A percentile compares a stretch with the other conserved stretches of the same genome.
phyloP scores from a whole-genome alignment of 2,113 vertebrate species.

The Dicaeum eximium region DNA sequence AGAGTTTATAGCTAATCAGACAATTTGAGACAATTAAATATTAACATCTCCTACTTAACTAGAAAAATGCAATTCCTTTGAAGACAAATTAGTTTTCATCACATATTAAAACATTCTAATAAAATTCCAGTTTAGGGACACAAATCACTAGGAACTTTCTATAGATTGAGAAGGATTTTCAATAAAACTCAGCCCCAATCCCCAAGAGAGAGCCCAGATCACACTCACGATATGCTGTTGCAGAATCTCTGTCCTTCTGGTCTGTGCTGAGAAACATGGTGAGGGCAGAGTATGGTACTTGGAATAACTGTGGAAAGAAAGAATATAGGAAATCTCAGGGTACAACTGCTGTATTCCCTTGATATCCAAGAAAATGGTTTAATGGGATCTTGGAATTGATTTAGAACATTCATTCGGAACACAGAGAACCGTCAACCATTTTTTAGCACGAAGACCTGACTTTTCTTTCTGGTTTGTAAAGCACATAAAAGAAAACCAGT shows the following conservation, averaged over 20 bases:
- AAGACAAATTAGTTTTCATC: background rate
- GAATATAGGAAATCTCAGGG: background rate
- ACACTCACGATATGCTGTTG: slow-evolving; percentile 90
- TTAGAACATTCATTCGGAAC: background rate
- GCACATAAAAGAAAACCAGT: background rate
- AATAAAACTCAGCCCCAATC: background rate
- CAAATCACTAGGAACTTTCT: background rate
- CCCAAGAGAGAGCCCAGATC: background rate
- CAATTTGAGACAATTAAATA: background rate
- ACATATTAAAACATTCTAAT: background rate
- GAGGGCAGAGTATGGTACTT: slow-evolving; percentile 93
- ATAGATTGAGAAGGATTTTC: background rate
- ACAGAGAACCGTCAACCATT: background rate
- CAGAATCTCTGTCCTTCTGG: slow-evolving; percentile 90
- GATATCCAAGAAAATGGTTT: background rate
- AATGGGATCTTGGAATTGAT: background rate
- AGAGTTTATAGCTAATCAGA: background rate
- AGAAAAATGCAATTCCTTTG: background rate
- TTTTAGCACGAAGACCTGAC: background rate
- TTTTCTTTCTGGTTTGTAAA: background rate
- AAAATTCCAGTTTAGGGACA: background rate
- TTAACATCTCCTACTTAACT: background rate
- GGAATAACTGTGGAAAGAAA: slow-evolving; percentile 81
- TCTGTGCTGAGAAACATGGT: slow-evolving; percentile 94
- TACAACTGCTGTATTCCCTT: background rate